Evolutionary conservation across 1,140 invertebrate genomes (phyloP).

Genomic region (Caenorhabditis briggsae): DNA sequence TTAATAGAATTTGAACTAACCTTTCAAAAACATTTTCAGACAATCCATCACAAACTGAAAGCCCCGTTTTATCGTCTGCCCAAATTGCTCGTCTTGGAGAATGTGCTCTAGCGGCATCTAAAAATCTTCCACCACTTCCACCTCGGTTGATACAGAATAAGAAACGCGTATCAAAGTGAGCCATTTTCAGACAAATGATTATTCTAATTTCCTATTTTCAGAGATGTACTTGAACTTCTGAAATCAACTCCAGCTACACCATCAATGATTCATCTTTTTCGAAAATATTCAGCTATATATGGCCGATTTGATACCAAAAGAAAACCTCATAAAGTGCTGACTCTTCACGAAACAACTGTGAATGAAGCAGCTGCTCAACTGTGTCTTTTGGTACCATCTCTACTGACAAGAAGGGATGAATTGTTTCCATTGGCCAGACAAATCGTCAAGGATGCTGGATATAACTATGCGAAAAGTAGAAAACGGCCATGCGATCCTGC

Average conservation of each 20-base stretch:
- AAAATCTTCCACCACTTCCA: constrained; percentile 35
- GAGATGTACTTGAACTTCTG: constrained; percentile 84
- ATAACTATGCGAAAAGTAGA: constrained; percentile 49
- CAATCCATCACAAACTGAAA: constrained; percentile 27
- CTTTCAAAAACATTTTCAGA: neutral
- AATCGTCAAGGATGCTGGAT: constrained; percentile 82
- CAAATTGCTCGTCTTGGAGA: constrained; percentile 39
- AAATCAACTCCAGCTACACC: constrained; percentile 90
- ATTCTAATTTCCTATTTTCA: constrained; percentile 51
- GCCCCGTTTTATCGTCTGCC: constrained; percentile 26
- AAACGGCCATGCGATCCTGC: constrained; percentile 38
- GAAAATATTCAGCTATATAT: constrained; percentile 96
- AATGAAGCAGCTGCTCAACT: constrained; percentile 97
- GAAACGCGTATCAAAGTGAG: constrained; percentile 80
- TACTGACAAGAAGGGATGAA: constrained; percentile 92
- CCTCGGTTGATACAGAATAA: constrained; percentile 83
- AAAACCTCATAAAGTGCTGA: constrained; percentile 89
- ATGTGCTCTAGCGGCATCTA: constrained; percentile 19
- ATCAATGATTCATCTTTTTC: constrained; percentile 89
- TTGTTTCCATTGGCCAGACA: constrained; percentile 92
- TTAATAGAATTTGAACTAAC: neutral
- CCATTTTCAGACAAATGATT: neutral
- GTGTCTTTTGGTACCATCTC: constrained; percentile 88
- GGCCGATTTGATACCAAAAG: constrained; percentile 93
- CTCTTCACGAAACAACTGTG: constrained; percentile 94